Evolutionary conservation across 2,797 vertebrate genomes (phyloP).

Genomic region (Myotis daubentonii): DNA sequence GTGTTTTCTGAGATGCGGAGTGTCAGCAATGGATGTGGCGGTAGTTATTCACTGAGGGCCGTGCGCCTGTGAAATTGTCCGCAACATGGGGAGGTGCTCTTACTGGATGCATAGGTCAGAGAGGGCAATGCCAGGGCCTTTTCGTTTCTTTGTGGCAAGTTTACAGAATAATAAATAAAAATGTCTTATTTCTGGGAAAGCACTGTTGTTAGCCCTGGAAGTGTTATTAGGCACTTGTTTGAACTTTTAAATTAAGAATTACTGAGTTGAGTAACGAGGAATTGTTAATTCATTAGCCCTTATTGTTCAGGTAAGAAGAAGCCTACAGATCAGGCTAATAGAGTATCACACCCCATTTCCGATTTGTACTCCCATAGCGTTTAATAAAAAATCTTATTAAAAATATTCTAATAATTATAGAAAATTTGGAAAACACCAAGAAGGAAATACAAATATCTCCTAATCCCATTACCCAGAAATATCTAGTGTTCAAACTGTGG

Average conservation of each 20-base stretch:
- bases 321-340: background rate
- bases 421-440: slow-evolving; percentile 38
- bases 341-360: background rate
- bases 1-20: background rate
- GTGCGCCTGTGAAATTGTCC: background rate
- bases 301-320: background rate
- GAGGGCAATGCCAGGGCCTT: background rate
- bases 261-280: background rate
- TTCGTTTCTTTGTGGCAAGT: background rate
- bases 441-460: background rate
- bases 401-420: background rate
- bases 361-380: background rate
- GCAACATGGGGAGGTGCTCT: background rate
- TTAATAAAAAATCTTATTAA: background rate
- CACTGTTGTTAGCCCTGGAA: background rate
- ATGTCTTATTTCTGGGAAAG: slow-evolving; percentile 4
- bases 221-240: background rate
- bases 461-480: slow-evolving; percentile 26
- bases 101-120: background rate
- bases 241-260: slow-evolving; percentile 7
- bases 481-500: background rate
- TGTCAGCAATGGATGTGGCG: background rate
- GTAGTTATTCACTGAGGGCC: background rate
- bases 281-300: background rate
- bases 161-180: background rate